A percentile compares a stretch with the other conserved stretches of the same genome.
Conservation (phyloP, 2,888 invertebrate species). For the Pristionchus entomophagus region DNA sequence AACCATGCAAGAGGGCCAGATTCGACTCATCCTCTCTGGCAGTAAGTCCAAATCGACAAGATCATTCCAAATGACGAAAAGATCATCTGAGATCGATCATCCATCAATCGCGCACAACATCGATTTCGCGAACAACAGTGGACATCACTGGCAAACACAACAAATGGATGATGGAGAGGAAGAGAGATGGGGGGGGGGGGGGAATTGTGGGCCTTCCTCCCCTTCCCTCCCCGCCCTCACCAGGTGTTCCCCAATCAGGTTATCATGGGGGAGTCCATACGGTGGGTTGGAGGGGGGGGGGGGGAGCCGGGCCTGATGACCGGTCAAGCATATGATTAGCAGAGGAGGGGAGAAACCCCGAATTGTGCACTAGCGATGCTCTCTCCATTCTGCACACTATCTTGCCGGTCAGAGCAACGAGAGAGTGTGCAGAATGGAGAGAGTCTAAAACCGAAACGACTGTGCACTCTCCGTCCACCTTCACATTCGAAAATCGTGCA, state of each 20-base stretch:
- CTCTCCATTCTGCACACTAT: too few relatives aligned
- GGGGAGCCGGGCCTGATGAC: not conserved
- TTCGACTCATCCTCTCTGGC: too few relatives aligned
- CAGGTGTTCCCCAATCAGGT: slow-evolving; percentile 43
- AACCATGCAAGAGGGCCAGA: too few relatives aligned
- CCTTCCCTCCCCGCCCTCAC: not conserved
- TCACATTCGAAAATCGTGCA: not conserved
- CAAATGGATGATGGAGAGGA: not conserved
- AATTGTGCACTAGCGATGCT: too few relatives aligned
- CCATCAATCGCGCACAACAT: not conserved
- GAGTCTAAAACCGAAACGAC: too few relatives aligned
- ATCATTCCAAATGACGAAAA: not conserved
- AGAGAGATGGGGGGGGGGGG: not conserved
- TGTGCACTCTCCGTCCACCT: not conserved
- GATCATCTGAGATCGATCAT: not conserved
- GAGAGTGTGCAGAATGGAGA: too few relatives aligned
- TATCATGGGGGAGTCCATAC: slow-evolving; percentile 17
- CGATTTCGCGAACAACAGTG: not conserved
- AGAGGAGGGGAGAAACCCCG: not conserved
- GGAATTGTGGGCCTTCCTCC: not conserved
- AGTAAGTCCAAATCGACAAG: too few relatives aligned
- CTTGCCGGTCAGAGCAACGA: too few relatives aligned
- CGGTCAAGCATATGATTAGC: slow-evolving; percentile 40
- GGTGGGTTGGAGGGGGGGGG: not conserved
- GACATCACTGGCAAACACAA: not conserved